These are phyloP conservation scores for Conomelus anceps DNA, from an alignment of 2,888 invertebrate genomes.

Conservation along the genomic window DNA sequence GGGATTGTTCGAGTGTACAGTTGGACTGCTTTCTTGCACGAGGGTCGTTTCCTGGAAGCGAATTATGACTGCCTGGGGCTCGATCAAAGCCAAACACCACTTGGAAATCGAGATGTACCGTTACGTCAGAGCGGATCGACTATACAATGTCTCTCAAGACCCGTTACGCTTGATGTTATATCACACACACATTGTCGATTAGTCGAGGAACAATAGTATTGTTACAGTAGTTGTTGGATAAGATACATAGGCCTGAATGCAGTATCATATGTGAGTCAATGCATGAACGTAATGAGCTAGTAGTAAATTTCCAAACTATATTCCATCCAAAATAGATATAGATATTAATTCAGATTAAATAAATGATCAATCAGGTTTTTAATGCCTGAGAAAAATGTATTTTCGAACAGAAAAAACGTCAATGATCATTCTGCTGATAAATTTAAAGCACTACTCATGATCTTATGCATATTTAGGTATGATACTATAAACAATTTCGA, in stretches of 20 bases:
- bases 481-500: too few relatives aligned
- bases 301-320: too few relatives aligned
- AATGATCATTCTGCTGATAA: too few relatives aligned
- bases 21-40: neutral
- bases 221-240: neutral
- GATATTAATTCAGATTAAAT: too few relatives aligned
- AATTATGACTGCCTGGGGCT: neutral
- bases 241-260: neutral
- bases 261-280: too few relatives aligned
- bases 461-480: too few relatives aligned
- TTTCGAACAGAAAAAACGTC: too few relatives aligned
- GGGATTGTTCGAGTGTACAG: conserved; percentile 3
- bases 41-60: neutral
- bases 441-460: too few relatives aligned
- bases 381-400: too few relatives aligned
- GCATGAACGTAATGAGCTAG: neutral
- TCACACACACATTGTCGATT: neutral
- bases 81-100: neutral
- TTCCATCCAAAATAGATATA: too few relatives aligned
- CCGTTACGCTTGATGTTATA: neutral
- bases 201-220: neutral
- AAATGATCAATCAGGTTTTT: too few relatives aligned
- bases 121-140: too few relatives aligned
- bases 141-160: neutral
- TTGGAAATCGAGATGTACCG: neutral